A percentile compares a stretch with the other conserved stretches of the same genome.
Conservation (phyloP, 2,113 vertebrate genomes). For the Sylvia atricapilla region DNA sequence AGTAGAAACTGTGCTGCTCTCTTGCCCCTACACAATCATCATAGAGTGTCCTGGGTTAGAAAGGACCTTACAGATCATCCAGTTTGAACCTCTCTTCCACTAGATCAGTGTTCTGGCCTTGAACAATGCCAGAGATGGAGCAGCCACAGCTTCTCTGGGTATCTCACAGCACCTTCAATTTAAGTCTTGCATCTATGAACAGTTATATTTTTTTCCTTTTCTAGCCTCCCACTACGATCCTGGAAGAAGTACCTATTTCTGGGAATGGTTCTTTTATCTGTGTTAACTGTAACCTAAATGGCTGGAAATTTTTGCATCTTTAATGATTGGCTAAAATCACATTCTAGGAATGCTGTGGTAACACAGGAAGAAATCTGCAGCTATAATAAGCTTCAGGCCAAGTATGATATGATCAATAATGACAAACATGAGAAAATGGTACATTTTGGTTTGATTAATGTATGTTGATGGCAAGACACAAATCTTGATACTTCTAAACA, state of each 20-base stretch:
- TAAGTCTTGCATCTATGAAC: not conserved
- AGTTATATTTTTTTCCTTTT: not conserved
- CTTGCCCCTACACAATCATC: not conserved
- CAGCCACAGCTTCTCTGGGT: not conserved
- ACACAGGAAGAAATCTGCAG: not conserved
- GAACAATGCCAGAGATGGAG: not conserved
- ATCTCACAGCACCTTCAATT: not conserved
- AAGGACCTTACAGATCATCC: not conserved
- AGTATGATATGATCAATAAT: not conserved
- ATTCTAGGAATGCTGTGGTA: not conserved
- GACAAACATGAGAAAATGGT: not conserved
- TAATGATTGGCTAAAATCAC: not conserved
- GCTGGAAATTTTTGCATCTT: not conserved
- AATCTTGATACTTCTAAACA: not conserved
- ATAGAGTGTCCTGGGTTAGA: not conserved
- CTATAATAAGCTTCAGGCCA: not conserved
- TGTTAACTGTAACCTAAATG: not conserved
- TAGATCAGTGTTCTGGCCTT: not conserved
- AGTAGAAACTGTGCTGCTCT: not conserved
- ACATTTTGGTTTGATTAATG: not conserved
- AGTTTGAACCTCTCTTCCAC: rapidly evolving
- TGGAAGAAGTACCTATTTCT: not conserved
- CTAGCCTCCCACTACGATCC: not conserved
- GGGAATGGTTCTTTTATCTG: not conserved
- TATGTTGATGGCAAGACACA: not conserved